phyloP scores from a whole-genome alignment of 2,888 invertebrate genomes.

The Formica aserva region DNA sequence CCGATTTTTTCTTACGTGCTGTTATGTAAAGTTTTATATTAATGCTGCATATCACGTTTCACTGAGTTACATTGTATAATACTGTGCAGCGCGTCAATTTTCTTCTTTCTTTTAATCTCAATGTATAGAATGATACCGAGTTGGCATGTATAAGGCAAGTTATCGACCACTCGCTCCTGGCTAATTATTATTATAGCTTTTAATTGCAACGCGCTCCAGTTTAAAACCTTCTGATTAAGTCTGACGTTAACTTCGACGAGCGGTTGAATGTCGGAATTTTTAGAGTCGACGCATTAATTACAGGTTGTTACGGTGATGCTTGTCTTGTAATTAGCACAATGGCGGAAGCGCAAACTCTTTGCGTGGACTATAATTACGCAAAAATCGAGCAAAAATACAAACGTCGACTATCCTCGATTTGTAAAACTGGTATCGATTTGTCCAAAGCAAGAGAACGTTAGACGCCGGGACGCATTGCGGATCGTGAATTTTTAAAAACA shows the following conservation, averaged over 20 bases:
- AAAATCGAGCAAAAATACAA: constrained; percentile 52
- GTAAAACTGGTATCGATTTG: constrained; percentile 60
- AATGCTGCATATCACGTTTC: neutral
- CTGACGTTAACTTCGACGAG: constrained; percentile 36
- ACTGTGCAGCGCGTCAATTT: neutral
- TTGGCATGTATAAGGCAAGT: constrained; percentile 15
- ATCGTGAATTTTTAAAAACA: constrained; percentile 68
- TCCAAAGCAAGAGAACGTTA: constrained; percentile 53
- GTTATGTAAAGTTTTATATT: constrained; percentile 22
- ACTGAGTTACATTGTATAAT: neutral
- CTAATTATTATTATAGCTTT: constrained; percentile 39
- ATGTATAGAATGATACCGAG: constrained; percentile 19
- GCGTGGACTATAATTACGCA: constrained; percentile 56
- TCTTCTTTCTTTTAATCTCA: neutral
- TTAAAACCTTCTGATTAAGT: constrained; percentile 46
- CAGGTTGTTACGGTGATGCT: constrained; percentile 28
- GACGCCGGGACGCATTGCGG: constrained; percentile 67
- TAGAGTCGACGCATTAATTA: constrained; percentile 30
- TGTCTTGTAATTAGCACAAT: constrained; percentile 31
- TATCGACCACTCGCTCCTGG: constrained; percentile 25
- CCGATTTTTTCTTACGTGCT: neutral
- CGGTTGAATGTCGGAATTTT: constrained; percentile 31
- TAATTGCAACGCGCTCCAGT: constrained; percentile 35
- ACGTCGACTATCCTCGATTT: constrained; percentile 29
- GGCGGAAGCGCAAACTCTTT: neutral